Evolutionary conservation across 2,113 vertebrate species (phyloP), one percentile per base, ranked within the genome.

Genomic region (Columbina picui): DNA sequence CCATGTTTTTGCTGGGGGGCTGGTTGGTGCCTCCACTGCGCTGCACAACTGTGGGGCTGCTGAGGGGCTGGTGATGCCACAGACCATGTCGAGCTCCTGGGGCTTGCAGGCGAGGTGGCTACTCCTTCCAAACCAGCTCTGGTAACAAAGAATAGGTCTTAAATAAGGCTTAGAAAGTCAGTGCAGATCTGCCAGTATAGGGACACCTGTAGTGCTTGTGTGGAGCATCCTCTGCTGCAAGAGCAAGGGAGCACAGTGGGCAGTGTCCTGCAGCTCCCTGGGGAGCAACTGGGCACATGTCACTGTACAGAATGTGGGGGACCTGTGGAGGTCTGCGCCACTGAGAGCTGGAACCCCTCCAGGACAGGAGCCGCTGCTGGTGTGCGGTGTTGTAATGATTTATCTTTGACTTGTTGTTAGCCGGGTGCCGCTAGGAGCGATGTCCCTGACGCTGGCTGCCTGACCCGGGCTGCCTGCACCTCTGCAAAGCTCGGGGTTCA

Each of bases 11-110:
- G 34, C 59, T 64, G n/a, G 7, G 30, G 22, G 17, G 59, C 30
- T 14, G 23, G 9, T 15, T n/a, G 38, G n/a, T 34, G 45, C 29
- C 23, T n/a, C 64, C 30, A 0, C 71, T 0, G 0, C 0, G 1
- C 29, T 56, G 41, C 74, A 20, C 4, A 9, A 3, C 43, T 45
- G 0, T 22, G 63, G 60, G 23, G 59, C 69, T 60, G 41, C 43
- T 1, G 2, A 32, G 34, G 45, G 52, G 65, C 47, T 21, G 26
- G 2, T 12, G 90, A 8, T 38, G 71, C 73, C 7, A 1, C 5
- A 38, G 52, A 12, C 32, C 10, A 3, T 0, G 1, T 65, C 8
- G 38, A 41, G 34, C 41, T 18, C 32, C 36, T 75, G 0, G 0
- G 30, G 56, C 14, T 2, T 30, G 30, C 19, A 29, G n/a, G 8